Evolutionary conservation across 2,888 invertebrate species (phyloP), one percentile per base, ranked within the genome.

Genomic region (Argyresthia goedartella): DNA sequence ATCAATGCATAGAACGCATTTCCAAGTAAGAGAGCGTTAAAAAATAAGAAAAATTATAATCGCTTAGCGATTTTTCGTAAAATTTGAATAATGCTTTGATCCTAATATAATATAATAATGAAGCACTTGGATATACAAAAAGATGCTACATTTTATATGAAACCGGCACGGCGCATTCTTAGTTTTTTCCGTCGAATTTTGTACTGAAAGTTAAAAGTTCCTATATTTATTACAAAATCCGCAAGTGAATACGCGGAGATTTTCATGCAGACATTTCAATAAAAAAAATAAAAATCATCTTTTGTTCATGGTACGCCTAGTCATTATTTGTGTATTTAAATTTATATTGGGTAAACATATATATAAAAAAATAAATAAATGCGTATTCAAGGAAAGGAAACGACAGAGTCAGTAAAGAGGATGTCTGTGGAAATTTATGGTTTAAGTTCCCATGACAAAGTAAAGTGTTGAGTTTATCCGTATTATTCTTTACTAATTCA

Each of bases 271-370:
- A 66, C 61, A 59, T 58, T 59, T 58, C 16, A 36, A 15, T 35
- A 8, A 33, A 46, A 16, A 36, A 59, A 64, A 62, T 62, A 62
- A 66, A 46, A 70, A 68, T 73, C 71, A 65, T 73, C 70, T 75
- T 74, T 73, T 76, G 77, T 81, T 76, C 80, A 81, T 68, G 80
- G 76, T 80, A 80, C 70, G 73, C 76, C 85, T 84, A 84, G 85
- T 84, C 85, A 84, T 82, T 82, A 81, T 80, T 78, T 76, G 76
- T 77, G 70, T 80, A 72, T 71, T 60, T 53, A 52, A 65, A n/a
- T n/a, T n/a, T n/a, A 35, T 48, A 48, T 48, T 36, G 36, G 48
- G 15, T 14, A 68, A 70, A 66, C n/a, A n/a, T n/a, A n/a, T n/a
- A 36, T 39, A n/a, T 39, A 39, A n/a, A 39, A 39, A 39, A 39